These are phyloP conservation scores for Echinometra lucunter DNA, from an alignment of 53 echinoderm and acorn worm species.

Conservation along the genomic window DNA sequence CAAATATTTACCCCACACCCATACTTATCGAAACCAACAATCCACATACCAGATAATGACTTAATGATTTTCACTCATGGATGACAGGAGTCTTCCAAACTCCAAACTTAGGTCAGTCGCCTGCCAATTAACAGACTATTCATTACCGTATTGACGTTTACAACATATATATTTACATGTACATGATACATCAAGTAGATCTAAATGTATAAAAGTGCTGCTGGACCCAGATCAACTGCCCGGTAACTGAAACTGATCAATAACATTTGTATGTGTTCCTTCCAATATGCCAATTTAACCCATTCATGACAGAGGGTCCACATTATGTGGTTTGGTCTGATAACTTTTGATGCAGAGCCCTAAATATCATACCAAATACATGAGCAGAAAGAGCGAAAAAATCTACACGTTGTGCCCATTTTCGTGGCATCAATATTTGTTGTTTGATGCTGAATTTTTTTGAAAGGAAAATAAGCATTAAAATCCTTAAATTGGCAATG, in stretches of 20 bases:
- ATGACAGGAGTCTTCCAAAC: not conserved
- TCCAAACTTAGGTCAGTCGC: not conserved
- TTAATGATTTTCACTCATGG: slow-evolving; percentile 16
- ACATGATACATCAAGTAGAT: not conserved
- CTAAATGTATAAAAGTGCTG: not conserved
- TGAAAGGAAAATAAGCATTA: no score
- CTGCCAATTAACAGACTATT: slow-evolving; percentile 22
- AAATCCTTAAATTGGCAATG: no score
- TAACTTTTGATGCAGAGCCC: no score
- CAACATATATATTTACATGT: not conserved
- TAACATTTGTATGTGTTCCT: slow-evolving; percentile 40
- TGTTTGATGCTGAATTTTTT: no score
- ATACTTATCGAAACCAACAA: not conserved
- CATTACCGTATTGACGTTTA: slow-evolving; percentile 7
- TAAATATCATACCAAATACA: no score
- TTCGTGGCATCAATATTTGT: no score
- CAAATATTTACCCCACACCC: not conserved
- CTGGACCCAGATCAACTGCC: not conserved
- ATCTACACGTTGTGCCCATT: no score
- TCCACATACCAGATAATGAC: not conserved
- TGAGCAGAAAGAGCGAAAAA: no score
- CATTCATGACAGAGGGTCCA: no score
- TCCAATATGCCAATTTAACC: not conserved
- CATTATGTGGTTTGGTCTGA: no score
- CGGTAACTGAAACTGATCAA: not conserved